Conservation (phyloP, 2,113 vertebrate species). For the Tetrao urogallus region DNA sequence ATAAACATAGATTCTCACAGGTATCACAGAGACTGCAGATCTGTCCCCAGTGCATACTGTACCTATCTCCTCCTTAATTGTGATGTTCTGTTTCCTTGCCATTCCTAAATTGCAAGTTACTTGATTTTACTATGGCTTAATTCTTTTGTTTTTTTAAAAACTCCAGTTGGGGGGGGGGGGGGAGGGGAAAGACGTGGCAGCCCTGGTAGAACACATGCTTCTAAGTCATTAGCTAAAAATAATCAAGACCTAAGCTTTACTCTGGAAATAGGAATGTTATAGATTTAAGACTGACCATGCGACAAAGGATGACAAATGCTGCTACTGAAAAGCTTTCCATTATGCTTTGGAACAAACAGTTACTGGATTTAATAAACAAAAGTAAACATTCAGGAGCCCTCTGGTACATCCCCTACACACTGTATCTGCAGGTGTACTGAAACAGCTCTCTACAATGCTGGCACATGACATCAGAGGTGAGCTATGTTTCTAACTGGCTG, state of each 20-base stretch:
- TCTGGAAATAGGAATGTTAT: background rate
- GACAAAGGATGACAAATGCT: background rate
- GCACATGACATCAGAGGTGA: background rate
- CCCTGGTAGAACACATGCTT: background rate
- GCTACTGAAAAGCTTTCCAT: background rate
- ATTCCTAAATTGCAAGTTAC: background rate
- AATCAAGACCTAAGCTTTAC: background rate
- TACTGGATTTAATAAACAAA: background rate
- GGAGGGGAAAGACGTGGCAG: background rate
- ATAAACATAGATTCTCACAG: background rate
- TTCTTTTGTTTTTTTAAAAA: background rate
- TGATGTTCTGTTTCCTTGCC: background rate
- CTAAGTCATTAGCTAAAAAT: background rate
- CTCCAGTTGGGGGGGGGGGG: background rate
- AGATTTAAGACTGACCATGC: background rate
- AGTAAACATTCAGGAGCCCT: background rate
- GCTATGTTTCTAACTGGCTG: background rate
- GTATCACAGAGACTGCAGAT: background rate
- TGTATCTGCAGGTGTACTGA: rapidly evolving
- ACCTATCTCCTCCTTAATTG: background rate
- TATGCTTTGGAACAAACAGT: background rate
- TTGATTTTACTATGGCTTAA: background rate
- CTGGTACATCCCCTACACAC: background rate
- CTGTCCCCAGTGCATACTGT: background rate
- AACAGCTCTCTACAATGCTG: background rate